phyloP scores from a whole-genome alignment of 2,888 invertebrate species.

The Margaritifera margaritifera region DNA sequence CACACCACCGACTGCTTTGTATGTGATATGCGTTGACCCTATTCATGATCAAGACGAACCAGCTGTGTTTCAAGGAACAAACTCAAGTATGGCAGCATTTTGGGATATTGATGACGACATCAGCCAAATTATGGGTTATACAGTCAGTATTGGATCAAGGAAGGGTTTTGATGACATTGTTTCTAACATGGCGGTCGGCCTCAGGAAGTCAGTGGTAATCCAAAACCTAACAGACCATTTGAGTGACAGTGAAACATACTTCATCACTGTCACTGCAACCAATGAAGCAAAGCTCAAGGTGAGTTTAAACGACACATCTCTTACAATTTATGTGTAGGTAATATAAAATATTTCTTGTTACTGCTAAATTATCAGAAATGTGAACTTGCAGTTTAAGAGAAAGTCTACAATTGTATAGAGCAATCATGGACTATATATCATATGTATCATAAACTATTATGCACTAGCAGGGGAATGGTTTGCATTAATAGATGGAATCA shows the following conservation, averaged over 20 bases:
- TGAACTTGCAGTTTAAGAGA: too few relatives aligned
- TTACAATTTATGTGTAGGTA: too few relatives aligned
- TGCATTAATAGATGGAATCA: too few relatives aligned
- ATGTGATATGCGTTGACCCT: slow-evolving; percentile 50
- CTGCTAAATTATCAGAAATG: too few relatives aligned
- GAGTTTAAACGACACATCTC: too few relatives aligned
- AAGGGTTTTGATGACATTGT: slow-evolving; percentile 17
- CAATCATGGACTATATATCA: too few relatives aligned
- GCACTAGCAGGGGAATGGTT: too few relatives aligned
- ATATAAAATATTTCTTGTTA: too few relatives aligned
- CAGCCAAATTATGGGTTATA: slow-evolving; percentile 32
- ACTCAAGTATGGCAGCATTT: slow-evolving; percentile 41
- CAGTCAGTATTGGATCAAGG: slow-evolving; percentile 32
- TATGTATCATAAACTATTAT: too few relatives aligned
- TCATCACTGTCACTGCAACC: slow-evolving; percentile 30
- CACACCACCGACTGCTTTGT: slow-evolving; percentile 41
- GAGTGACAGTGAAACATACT: slow-evolving; percentile 32
- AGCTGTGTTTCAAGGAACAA: slow-evolving; percentile 42
- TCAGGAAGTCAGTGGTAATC: not conserved
- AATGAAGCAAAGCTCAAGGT: slow-evolving; percentile 32
- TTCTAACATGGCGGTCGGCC: slow-evolving; percentile 25
- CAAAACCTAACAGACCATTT: not conserved
- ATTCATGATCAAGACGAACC: slow-evolving; percentile 44
- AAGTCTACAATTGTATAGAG: too few relatives aligned
- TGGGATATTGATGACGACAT: slow-evolving; percentile 50